Evolutionary conservation across 37 sponge, comb jelly and placozoan genomes (phyloP).

Genomic region (Oopsacas minuta): DNA sequence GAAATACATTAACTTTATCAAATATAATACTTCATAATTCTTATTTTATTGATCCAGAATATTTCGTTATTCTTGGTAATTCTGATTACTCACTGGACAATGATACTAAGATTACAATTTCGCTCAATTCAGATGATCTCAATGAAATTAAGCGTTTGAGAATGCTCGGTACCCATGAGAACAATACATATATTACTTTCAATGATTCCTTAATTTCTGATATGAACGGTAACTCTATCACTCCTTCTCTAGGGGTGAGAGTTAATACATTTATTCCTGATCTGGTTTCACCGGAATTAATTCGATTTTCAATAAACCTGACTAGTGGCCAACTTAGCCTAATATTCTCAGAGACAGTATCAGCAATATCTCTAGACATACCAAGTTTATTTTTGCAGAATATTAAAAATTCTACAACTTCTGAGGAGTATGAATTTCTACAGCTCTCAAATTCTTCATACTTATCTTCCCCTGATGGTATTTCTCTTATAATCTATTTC

Average conservation of each 20-base stretch:
- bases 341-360: slow-evolving; percentile 77
- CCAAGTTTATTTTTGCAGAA: not conserved
- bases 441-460: not conserved
- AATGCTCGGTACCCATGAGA: slow-evolving; percentile 26
- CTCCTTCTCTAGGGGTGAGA: slow-evolving; percentile 20
- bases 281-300: slow-evolving; percentile 34
- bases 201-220: slow-evolving; percentile 34
- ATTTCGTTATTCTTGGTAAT: not conserved
- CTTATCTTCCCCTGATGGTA: not conserved
- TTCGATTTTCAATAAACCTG: slow-evolving; percentile 62
- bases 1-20: slow-evolving; percentile 22
- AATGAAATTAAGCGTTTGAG: slow-evolving; percentile 44
- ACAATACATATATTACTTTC: slow-evolving; percentile 47
- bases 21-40: slow-evolving; percentile 29
- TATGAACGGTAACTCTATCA: slow-evolving; percentile 50
- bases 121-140: slow-evolving; percentile 37
- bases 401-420: not conserved
- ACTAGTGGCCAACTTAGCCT: slow-evolving; percentile 41
- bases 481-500: slow-evolving; percentile 31
- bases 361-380: slow-evolving; percentile 40
- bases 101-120: slow-evolving; percentile 34
- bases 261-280: slow-evolving; percentile 48
- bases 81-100: slow-evolving; percentile 18
- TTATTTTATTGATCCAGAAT: slow-evolving; percentile 4
- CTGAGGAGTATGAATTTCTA: not conserved